These are phyloP conservation scores for Catostylus mosaicus DNA, from an alignment of 30 jellyfish, hydroid and myxozoan species.

Conservation along the genomic window DNA sequence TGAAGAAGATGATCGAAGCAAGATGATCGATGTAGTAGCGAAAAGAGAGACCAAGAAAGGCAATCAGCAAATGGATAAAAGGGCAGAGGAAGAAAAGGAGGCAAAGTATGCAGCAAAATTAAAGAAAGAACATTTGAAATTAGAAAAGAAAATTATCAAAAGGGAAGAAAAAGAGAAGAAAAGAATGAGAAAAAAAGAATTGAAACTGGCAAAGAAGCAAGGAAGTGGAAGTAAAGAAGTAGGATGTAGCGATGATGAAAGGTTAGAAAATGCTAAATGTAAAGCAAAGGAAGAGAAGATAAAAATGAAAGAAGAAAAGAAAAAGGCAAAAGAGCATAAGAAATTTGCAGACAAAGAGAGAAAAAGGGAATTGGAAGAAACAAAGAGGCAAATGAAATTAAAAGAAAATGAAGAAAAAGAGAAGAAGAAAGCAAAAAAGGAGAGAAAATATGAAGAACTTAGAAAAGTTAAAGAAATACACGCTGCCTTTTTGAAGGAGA, in stretches of 20 bases:
- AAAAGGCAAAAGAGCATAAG: neutral
- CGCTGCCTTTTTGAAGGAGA: neutral
- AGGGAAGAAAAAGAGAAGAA: neutral
- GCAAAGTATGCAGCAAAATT: slow-evolving; percentile 6
- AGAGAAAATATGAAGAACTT: neutral
- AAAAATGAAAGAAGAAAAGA: neutral
- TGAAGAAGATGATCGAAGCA: neutral
- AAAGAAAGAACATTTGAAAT: neutral
- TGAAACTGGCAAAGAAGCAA: neutral
- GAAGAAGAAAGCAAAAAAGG: neutral
- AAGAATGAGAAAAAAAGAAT: neutral
- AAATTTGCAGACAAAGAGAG: neutral
- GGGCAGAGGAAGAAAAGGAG: neutral
- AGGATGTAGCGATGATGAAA: too few relatives aligned
- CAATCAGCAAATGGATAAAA: neutral
- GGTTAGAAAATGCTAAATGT: neutral
- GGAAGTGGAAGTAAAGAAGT: neutral
- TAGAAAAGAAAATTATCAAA: neutral
- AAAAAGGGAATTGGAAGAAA: neutral
- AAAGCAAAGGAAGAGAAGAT: neutral
- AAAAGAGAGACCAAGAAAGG: neutral
- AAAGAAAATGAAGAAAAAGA: neutral
- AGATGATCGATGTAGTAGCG: neutral
- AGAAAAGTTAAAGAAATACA: neutral
- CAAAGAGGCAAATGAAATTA: neutral